Evolutionary conservation across 2,888 invertebrate species (phyloP).

Genomic region (Dasypogon diadema): DNA sequence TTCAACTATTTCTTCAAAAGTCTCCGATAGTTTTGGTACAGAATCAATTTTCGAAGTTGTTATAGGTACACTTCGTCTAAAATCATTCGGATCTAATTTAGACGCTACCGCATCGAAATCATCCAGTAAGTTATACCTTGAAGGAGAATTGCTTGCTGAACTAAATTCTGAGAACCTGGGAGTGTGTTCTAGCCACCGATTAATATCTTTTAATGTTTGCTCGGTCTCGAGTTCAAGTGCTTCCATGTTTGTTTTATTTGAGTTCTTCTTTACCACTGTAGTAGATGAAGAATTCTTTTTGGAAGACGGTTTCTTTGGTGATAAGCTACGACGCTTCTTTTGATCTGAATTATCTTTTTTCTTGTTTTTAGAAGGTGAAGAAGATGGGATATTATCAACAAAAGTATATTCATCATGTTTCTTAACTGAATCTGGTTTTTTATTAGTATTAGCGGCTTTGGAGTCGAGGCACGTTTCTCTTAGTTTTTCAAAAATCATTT

Average conservation of each 20-base stretch:
- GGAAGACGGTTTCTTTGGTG: conserved; percentile 21
- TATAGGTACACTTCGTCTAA: conserved; percentile 69
- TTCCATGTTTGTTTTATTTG: conserved; percentile 69
- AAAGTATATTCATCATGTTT: conserved; percentile 58
- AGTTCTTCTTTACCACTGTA: conserved; percentile 60
- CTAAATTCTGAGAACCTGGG: conserved; percentile 82
- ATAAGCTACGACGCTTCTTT: conserved; percentile 57
- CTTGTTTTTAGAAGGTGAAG: conserved; percentile 59
- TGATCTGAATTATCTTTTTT: conserved; percentile 57
- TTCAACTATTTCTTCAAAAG: conserved; percentile 69
- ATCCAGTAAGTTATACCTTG: conserved; percentile 75
- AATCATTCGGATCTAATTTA: conserved; percentile 68
- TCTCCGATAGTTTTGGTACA: conserved; percentile 69
- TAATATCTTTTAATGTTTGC: conserved; percentile 80
- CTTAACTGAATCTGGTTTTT: neutral
- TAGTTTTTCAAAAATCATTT: conserved; percentile 54
- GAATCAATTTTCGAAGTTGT: conserved; percentile 67
- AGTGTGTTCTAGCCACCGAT: conserved; percentile 89
- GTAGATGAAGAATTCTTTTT: conserved; percentile 58
- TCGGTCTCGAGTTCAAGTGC: conserved; percentile 79
- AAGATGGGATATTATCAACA: conserved; percentile 63
- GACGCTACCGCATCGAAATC: conserved; percentile 71
- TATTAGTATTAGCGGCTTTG: conserved; percentile 12
- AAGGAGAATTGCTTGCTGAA: conserved; percentile 83
- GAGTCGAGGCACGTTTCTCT: conserved; percentile 51